Conservation (phyloP, 2,797 vertebrate genomes). For the Psittacula echo region DNA sequence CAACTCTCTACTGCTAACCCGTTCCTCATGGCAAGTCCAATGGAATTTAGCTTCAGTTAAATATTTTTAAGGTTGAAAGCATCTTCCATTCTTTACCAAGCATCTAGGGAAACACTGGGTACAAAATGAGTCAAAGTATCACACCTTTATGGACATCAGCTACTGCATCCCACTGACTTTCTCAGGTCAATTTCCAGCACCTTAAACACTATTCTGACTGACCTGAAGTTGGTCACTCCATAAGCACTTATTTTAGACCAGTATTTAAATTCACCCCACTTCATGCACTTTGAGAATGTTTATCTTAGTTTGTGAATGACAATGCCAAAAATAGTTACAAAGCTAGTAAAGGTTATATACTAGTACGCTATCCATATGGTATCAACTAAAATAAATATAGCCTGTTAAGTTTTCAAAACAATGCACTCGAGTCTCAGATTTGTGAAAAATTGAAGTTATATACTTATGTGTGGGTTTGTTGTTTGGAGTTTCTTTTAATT, state of each 20-base stretch:
- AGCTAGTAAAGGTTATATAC: background rate
- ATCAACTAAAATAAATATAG: background rate
- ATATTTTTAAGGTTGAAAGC: background rate
- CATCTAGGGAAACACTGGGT: background rate
- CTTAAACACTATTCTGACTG: background rate
- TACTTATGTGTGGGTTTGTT: background rate
- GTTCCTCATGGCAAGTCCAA: accelerated
- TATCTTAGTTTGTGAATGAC: background rate
- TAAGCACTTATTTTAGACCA: background rate
- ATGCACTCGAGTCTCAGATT: background rate
- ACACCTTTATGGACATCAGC: background rate
- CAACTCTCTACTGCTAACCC: background rate
- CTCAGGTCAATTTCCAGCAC: background rate
- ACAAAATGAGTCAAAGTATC: background rate
- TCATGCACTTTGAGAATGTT: background rate
- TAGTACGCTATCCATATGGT: background rate
- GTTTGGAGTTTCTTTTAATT: background rate
- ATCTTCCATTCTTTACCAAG: background rate
- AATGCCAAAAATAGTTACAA: background rate
- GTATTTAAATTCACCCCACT: background rate
- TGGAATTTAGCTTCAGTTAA: background rate
- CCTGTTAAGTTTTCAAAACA: background rate
- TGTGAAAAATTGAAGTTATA: background rate
- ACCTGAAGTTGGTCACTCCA: background rate
- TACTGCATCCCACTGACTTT: background rate